These are phyloP conservation scores for Ectropis grisescens DNA, from an alignment of 1,140 invertebrate genomes.

Conservation along the genomic window DNA sequence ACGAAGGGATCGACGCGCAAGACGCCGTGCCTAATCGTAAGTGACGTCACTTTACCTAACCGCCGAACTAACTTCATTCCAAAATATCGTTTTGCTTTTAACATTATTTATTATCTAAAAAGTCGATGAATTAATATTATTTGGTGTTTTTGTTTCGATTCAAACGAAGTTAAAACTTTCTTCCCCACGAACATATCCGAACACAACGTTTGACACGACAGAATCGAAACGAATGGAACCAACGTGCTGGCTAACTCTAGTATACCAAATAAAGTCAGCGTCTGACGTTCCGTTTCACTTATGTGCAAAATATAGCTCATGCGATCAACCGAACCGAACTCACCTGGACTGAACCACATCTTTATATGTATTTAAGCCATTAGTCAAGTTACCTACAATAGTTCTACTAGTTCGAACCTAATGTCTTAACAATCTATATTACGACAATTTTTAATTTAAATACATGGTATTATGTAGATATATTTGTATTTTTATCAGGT, in stretches of 20 bases:
- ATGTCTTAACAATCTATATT: too few species aligned
- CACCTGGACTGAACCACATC: too few species aligned
- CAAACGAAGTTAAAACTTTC: slow-evolving; percentile 30
- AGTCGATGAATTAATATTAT: slow-evolving; percentile 60
- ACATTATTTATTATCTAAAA: slow-evolving; percentile 66
- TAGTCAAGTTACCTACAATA: too few species aligned
- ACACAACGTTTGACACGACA: slow-evolving; percentile 9
- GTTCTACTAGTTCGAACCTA: too few species aligned
- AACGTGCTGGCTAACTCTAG: slow-evolving; percentile 3
- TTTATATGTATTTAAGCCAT: too few species aligned
- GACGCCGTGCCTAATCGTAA: slow-evolving; percentile 10
- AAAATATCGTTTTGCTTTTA: slow-evolving; percentile 58
- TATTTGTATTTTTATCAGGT: too few species aligned
- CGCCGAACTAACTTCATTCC: slow-evolving; percentile 49
- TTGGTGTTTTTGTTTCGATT: slow-evolving; percentile 66
- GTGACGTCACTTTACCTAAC: slow-evolving; percentile 30
- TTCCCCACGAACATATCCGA: slow-evolving; percentile 23
- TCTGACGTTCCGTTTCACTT: too few species aligned
- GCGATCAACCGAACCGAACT: too few species aligned
- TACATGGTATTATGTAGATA: too few species aligned
- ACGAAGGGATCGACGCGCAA: slow-evolving; percentile 28
- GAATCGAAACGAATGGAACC: slow-evolving; percentile 21
- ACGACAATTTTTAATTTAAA: too few species aligned
- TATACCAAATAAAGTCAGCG: too few species aligned
- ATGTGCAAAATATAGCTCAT: too few species aligned